These are phyloP conservation scores for Enoplosus armatus DNA, from an alignment of 2,797 vertebrate genomes.

Conservation along the genomic window DNA sequence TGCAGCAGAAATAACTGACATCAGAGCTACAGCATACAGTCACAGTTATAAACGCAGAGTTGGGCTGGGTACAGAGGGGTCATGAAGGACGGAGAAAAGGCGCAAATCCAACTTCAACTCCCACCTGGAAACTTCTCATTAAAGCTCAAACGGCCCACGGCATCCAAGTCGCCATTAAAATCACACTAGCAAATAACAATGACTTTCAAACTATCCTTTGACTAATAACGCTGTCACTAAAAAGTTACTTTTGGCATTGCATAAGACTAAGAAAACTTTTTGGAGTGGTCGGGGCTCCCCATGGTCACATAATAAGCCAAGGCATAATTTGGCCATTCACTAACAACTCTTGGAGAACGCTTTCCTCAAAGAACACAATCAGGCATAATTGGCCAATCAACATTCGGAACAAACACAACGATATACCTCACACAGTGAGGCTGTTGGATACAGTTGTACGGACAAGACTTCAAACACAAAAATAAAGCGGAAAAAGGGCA, in stretches of 20 bases:
- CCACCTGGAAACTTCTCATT: conserved; percentile 77
- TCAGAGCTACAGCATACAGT: conserved; percentile 3
- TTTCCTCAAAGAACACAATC: conserved; percentile 83
- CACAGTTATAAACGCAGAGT: conserved; percentile 17
- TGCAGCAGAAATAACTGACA: conserved; percentile 25
- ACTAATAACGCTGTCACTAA: conserved; percentile 73
- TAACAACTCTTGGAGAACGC: conserved; percentile 74
- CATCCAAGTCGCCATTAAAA: conserved; percentile 67
- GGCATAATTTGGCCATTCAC: conserved; percentile 80
- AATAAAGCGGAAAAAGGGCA: conserved; percentile 38
- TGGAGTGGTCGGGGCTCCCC: conserved; percentile 68
- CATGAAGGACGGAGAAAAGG: conserved; percentile 61
- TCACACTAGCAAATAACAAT: conserved; percentile 72
- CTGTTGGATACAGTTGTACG: conserved; percentile 49
- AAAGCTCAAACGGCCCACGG: conserved; percentile 66
- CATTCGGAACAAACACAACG: conserved; percentile 75
- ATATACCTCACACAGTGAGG: conserved; percentile 75
- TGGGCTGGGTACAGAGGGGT: conserved; percentile 41
- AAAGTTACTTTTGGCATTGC: conserved; percentile 68
- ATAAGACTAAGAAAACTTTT: conserved; percentile 69
- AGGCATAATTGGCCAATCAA: conserved; percentile 83
- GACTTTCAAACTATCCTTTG: conserved; percentile 77
- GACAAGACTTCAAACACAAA: conserved; percentile 54
- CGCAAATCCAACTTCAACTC: conserved; percentile 56
- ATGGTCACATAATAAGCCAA: conserved; percentile 76